Conservation (phyloP, 2,113 vertebrate genomes). For the Numida meleagris region DNA sequence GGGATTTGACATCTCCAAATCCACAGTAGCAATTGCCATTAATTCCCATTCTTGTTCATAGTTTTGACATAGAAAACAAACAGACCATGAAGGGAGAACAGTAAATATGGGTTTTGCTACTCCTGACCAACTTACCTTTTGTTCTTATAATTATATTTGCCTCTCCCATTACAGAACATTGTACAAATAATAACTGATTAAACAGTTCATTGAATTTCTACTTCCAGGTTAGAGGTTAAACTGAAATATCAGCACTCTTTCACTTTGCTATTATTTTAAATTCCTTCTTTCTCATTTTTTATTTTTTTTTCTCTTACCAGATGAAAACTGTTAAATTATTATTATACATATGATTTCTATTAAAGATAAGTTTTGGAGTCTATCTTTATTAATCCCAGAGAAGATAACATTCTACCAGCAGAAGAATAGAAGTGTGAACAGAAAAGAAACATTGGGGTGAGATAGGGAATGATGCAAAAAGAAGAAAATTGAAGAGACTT, state of each 20-base stretch:
- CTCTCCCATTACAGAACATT: neutral
- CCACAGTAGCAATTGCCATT: neutral
- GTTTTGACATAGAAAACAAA: neutral
- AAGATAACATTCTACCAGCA: neutral
- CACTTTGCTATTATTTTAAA: neutral
- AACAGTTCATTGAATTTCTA: neutral
- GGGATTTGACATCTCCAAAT: neutral
- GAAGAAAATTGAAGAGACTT: neutral
- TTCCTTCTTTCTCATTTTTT: neutral
- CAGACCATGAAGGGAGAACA: neutral
- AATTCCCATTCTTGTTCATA: neutral
- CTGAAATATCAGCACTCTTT: neutral
- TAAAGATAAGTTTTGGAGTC: constrained; percentile 8
- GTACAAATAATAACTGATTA: constrained; percentile 1
- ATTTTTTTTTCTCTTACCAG: neutral
- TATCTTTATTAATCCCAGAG: constrained; percentile 1
- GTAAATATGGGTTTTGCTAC: neutral
- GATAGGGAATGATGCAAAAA: neutral
- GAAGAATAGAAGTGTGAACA: neutral
- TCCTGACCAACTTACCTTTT: neutral
- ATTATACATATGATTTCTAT: constrained; percentile 9
- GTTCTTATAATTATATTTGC: neutral
- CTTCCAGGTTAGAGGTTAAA: neutral
- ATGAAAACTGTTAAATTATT: neutral
- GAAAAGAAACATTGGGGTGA: neutral